Evolutionary conservation across 2,797 vertebrate genomes (phyloP).

Genomic region (Jordanella pulchra): DNA sequence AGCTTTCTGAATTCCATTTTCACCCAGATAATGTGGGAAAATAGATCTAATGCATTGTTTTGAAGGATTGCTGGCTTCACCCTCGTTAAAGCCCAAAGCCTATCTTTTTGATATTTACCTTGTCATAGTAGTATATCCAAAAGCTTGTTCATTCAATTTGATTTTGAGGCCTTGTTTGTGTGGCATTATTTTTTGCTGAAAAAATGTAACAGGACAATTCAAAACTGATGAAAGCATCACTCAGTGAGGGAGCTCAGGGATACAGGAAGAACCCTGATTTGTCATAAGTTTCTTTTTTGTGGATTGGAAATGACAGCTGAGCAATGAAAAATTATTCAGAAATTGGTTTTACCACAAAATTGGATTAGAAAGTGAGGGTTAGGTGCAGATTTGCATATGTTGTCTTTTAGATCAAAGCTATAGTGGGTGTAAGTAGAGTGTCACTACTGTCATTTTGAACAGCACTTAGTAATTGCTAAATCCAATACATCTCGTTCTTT

Average conservation of each 20-base stretch:
- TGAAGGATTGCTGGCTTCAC: slow-evolving; percentile 31
- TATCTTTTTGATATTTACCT: slow-evolving; percentile 44
- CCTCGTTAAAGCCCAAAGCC: slow-evolving; percentile 16
- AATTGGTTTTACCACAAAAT: slow-evolving; percentile 51
- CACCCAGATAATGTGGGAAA: slow-evolving; percentile 28
- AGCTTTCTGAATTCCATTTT: slow-evolving; percentile 38
- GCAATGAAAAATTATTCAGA: slow-evolving; percentile 26
- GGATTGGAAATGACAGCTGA: slow-evolving; percentile 37
- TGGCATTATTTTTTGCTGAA: slow-evolving; percentile 8
- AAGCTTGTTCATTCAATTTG: slow-evolving; percentile 31
- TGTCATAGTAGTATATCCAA: slow-evolving; percentile 26
- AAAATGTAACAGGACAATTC: slow-evolving; percentile 29
- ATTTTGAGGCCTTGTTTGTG: slow-evolving; percentile 20
- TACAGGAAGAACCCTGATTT: slow-evolving; percentile 8
- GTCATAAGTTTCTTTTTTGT: slow-evolving; percentile 32
- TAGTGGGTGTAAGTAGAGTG: slow-evolving; percentile 31
- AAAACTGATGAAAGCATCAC: slow-evolving; percentile 26
- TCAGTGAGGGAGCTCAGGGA: slow-evolving; percentile 32
- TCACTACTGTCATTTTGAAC: slow-evolving; percentile 58
- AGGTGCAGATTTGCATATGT: slow-evolving; percentile 46
- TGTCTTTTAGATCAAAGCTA: slow-evolving; percentile 50
- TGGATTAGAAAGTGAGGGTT: slow-evolving; percentile 47
- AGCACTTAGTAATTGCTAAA: slow-evolving; percentile 59
- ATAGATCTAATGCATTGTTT: slow-evolving; percentile 29
- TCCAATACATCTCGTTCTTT: slow-evolving; percentile 73